phyloP scores from a whole-genome alignment of 2,113 vertebrate species.

The Gymnobelideus leadbeateri region DNA sequence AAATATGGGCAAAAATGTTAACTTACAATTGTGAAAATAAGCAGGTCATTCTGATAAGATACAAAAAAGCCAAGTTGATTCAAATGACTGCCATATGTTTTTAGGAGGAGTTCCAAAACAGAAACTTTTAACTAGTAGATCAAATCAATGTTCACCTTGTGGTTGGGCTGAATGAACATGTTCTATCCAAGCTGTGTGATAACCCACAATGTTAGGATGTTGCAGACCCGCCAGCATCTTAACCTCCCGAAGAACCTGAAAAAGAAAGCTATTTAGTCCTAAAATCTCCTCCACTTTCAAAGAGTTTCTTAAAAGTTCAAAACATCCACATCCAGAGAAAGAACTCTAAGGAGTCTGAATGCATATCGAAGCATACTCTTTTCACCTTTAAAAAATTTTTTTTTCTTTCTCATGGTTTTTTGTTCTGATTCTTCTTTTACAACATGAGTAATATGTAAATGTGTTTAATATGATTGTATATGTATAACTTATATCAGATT shows the following conservation, averaged over 20 bases:
- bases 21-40: conserved; percentile 5
- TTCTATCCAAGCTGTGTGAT: conserved; percentile 99
- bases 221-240: conserved; percentile 96
- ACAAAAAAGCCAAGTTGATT: not conserved
- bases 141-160: conserved; percentile 75
- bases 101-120: not conserved
- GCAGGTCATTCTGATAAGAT: not conserved
- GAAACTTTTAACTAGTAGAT: not conserved
- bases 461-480: too few species aligned
- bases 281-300: not conserved
- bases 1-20: not conserved
- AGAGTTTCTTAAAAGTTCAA: not conserved
- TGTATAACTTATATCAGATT: too few species aligned
- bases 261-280: conserved; percentile 25
- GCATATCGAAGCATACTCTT: too few species aligned
- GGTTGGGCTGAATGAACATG: conserved; percentile 87
- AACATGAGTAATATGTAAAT: too few species aligned
- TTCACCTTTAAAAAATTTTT: too few species aligned
- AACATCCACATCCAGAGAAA: not conserved
- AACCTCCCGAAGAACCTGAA: conserved; percentile 95
- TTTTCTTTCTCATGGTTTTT: too few species aligned
- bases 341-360: too few species aligned
- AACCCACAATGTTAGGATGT: conserved; percentile 94
- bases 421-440: too few species aligned
- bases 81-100: not conserved